Base-by-base conservation (phyloP, 2,888 invertebrate species). In the Cataglyphis altisquamis region DNA sequence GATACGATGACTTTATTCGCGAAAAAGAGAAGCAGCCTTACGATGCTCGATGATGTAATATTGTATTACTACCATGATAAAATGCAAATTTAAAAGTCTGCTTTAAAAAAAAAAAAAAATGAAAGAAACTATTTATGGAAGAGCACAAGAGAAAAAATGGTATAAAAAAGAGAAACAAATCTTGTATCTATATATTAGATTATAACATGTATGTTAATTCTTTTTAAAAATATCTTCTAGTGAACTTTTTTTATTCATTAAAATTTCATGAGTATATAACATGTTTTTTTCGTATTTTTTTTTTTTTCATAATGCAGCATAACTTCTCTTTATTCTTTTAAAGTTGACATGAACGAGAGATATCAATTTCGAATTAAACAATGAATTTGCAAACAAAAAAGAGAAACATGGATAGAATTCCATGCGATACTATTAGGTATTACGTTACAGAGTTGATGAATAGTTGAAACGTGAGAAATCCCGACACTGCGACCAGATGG, bases 391-490 rank as follows among this genome's bases (percentile, higher is more conserved):
- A n/a, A 52, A 52, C 8, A 8, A n/a, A 72, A 5, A 15, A 29
- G 1, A 25, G n/a, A 41, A 1, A 32, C 9, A 25, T 39, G 4
- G 36, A 64, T 41, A 6, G 6, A 64, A 6, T 39, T 41, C 3
- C 8, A 6, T 5, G n/a, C 48, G 8, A 52, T 18, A 21, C 32
- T 6, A 52, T 3, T 6, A 3, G 32, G 25, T 70, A 70, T 62
- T 36, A 41, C 25, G 9, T 80, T 48, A 25, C 12, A 10, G 8
- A 60, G 12, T 45, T 48, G 60, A 70, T 80, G 70, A 78, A 70
- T 48, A 48, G 12, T 68, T 21, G 70, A 68, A 68, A 45, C 55
- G 29, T 29, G 57, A 67, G 32, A 78, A 45, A 25, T 2, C 18
- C 8, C 29, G 66, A 18, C 32, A 3, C n/a, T 29, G 72, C 32